Conservation (phyloP, 2,888 invertebrate genomes). For the Alviniconcha strummeri region DNA sequence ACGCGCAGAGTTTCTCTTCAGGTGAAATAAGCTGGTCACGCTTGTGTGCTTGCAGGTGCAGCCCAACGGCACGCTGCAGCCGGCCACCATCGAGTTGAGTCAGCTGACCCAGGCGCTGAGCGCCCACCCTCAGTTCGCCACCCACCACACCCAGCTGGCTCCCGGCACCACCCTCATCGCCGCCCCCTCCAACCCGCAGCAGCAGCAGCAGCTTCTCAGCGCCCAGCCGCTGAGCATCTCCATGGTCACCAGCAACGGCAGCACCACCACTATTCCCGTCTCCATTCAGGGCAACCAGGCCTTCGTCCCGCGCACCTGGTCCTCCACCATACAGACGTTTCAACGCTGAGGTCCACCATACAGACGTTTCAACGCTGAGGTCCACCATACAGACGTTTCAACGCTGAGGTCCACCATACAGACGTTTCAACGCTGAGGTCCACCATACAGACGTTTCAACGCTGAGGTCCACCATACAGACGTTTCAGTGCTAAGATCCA, state of each 20-base stretch:
- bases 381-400: too few relatives aligned
- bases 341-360: background rate
- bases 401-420: background rate
- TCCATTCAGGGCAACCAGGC: constrained; percentile 30
- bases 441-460: too few relatives aligned
- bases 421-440: background rate
- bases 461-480: too few relatives aligned
- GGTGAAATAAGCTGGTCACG: background rate
- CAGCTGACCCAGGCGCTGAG: constrained; percentile 59
- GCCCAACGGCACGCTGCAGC: constrained; percentile 43
- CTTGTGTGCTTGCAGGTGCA: constrained; percentile 47
- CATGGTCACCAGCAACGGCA: constrained; percentile 34
- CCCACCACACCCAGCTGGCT: constrained; percentile 27
- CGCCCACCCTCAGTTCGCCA: constrained; percentile 50
- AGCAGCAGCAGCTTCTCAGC: constrained; percentile 30
- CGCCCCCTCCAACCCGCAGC: constrained; percentile 22
- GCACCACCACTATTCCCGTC: constrained; percentile 28
- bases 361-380: background rate
- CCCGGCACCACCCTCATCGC: constrained; percentile 34
- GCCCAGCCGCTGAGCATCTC: constrained; percentile 37
- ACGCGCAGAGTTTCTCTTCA: background rate
- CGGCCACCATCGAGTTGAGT: constrained; percentile 62
- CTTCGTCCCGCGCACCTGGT: constrained; percentile 28
- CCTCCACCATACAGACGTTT: constrained; percentile 27
- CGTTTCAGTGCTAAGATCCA: too few relatives aligned